Base-by-base conservation (phyloP, 2,113 vertebrate species). In the Uria lomvia region DNA sequence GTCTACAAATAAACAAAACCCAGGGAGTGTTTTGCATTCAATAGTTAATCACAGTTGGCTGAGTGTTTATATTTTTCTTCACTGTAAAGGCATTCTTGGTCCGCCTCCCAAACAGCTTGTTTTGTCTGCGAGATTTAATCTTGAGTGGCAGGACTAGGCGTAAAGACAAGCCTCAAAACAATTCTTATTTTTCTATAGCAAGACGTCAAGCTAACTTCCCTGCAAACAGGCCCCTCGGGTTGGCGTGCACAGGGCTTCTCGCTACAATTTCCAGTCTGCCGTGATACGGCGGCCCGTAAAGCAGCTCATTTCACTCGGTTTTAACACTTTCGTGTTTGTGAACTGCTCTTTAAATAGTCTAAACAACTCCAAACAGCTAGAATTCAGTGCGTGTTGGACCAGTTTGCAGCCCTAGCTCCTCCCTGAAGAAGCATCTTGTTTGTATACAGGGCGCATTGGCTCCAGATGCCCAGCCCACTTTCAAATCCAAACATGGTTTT, bases 61-160 rank as follows among this genome's bases (percentile, higher is more conserved):
- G 79, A 86, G 63, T 95, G 96, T 94, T 97, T 97, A 88, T 95
- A 90, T 93, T 96, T 96, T 96, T 94, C 91, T 91, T 94, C 89
- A 83, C 81, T 94, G 80, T 95, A 97, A 96, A 96, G 94, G 89
- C 95, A 95, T 96, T 95, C 90, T 95, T 97, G 94, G 94, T 96
- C 86, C 8, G 71, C 94, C 94, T 96, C 92, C 94, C 96, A 93
- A 95, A 96, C 82, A 95, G 95, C 97, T 94, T 97, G 95, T 96
- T 97, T 97, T 95, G 95, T 95, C 92, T 95, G 91, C 9, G 18
- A 91, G 95, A 96, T 97, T 95, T 95, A 97, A 96, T 96, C 95
- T 96, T 94, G 97, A 96, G 89, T 95, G 91, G 94, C 96, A 97
- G 90, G 92, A 95, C 90, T 67, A 96, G 89, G 92, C 66, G 59